Base-by-base conservation (phyloP, 1,140 invertebrate genomes). In the Coenobita brevimanus region DNA sequence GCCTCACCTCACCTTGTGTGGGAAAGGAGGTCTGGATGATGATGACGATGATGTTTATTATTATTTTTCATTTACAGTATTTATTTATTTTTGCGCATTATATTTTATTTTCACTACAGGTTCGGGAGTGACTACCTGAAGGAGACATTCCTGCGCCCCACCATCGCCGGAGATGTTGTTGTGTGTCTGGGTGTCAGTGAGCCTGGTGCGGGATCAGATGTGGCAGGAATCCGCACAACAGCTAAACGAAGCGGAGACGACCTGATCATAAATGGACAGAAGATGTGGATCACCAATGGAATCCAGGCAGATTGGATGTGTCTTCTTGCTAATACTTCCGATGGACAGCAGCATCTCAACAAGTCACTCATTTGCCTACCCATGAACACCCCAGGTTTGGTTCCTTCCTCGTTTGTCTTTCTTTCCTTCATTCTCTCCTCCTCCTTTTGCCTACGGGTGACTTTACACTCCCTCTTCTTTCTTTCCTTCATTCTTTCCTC, bases 351-450 rank as follows among this genome's bases (percentile, higher is more conserved):
- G 24, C 94, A 95, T 90, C 91, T 90, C 73, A 95, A 94, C 91
- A 95, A 95, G 91, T 95, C 94, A 33, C 92, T 95, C 1, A 94
- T 95, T 43, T 94, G 93, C 91, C 91, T 95, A 15, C 94, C 94
- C n/a, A 93, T 95, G 92, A 93, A 95, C 64, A 89, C 91, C 24
- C 92, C 93, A 91, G 94, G 94, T 94, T 85, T 67, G 73, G 33
- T 27, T n/a, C n/a, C n/a, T n/a, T n/a, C n/a, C n/a, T n/a, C n/a
- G n/a, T n/a, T n/a, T n/a, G n/a, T n/a, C n/a, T n/a, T n/a, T n/a
- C n/a, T n/a, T n/a, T n/a, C n/a, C n/a, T n/a, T n/a, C n/a, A n/a
- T n/a, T n/a, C n/a, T n/a, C n/a, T n/a, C n/a, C n/a, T n/a, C n/a
- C n/a, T n/a, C n/a, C n/a, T n/a, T n/a, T n/a, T n/a, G n/a, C n/a